Conservation (phyloP, 2,797 vertebrate genomes). For the Pelodytes ibericus region DNA sequence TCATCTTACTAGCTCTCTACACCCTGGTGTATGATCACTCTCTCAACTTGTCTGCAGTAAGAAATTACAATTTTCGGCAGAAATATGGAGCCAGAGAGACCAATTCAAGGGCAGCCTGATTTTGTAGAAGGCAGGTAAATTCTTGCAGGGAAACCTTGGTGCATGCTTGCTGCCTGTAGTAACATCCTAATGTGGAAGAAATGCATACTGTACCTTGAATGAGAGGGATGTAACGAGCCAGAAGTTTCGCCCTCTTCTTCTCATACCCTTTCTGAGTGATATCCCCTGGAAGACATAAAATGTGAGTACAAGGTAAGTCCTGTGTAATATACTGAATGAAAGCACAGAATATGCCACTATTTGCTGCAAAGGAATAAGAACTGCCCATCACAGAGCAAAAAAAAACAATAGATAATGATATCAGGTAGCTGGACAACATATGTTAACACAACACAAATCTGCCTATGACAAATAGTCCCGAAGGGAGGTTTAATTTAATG, state of each 20-base stretch:
- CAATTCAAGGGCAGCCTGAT: no score
- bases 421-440: neutral
- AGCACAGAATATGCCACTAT: neutral
- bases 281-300: conserved; percentile 63
- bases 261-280: conserved; percentile 72
- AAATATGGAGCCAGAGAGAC: no score
- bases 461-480: conserved; percentile 22
- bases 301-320: neutral
- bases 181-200: no score
- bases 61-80: no score
- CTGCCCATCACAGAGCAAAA: no score
- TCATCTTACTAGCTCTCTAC: no score
- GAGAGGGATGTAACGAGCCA: conserved; percentile 63
- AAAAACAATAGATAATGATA: neutral
- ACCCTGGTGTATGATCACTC: no score
- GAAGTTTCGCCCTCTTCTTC: conserved; percentile 69
- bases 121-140: no score
- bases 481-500: conserved; percentile 41
- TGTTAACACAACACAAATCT: conserved; percentile 25
- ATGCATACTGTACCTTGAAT: conserved; percentile 62
- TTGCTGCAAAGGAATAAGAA: no score
- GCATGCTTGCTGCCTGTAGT: no score
- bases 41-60: no score
- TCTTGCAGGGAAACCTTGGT: no score
- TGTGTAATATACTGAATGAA: neutral